These are phyloP conservation scores for Drosophila ironensis DNA, from an alignment of 1,140 invertebrate species.

Conservation along the genomic window DNA sequence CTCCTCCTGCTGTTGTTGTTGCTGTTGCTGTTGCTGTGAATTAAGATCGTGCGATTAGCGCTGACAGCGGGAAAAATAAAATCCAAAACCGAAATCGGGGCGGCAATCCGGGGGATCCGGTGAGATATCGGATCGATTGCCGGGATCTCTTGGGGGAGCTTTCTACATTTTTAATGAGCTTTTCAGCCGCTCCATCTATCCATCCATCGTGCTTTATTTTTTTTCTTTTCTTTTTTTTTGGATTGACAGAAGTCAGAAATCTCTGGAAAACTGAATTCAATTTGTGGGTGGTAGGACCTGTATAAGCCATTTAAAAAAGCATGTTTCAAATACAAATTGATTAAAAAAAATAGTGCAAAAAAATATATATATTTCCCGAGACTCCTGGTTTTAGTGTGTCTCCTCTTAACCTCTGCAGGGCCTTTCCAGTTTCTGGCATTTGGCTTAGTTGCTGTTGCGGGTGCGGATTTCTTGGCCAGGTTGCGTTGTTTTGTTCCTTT, in stretches of 20 bases:
- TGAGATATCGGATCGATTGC: constrained; percentile 14
- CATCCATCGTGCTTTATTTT: constrained; percentile 45
- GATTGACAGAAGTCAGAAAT: too few relatives aligned
- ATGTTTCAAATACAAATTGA: too few relatives aligned
- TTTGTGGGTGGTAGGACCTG: too few relatives aligned
- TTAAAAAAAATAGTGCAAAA: too few relatives aligned
- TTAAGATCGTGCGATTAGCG: constrained; percentile 79
- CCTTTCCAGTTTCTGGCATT: constrained; percentile 1
- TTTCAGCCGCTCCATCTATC: constrained; percentile 65
- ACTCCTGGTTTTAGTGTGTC: too few relatives aligned
- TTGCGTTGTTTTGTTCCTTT: constrained; percentile 9
- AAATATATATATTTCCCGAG: too few relatives aligned
- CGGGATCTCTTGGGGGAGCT: constrained; percentile 42
- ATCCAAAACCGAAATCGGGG: too few relatives aligned
- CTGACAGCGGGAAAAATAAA: constrained; percentile 55
- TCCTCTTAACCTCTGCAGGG: not conserved
- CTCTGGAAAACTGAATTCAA: too few relatives aligned
- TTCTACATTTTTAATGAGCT: constrained; percentile 79
- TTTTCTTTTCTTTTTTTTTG: constrained; percentile 2
- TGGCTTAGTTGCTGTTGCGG: constrained; percentile 44
- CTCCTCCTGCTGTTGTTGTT: constrained; percentile 29
- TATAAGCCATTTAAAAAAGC: too few relatives aligned
- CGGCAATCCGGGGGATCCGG: constrained; percentile 18
- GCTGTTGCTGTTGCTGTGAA: constrained; percentile 66
- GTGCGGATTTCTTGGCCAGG: constrained; percentile 35